A percentile compares a stretch with the other conserved stretches of the same genome.
Conservation (phyloP, 2,113 vertebrate species). For the Centrocercus urophasianus region DNA sequence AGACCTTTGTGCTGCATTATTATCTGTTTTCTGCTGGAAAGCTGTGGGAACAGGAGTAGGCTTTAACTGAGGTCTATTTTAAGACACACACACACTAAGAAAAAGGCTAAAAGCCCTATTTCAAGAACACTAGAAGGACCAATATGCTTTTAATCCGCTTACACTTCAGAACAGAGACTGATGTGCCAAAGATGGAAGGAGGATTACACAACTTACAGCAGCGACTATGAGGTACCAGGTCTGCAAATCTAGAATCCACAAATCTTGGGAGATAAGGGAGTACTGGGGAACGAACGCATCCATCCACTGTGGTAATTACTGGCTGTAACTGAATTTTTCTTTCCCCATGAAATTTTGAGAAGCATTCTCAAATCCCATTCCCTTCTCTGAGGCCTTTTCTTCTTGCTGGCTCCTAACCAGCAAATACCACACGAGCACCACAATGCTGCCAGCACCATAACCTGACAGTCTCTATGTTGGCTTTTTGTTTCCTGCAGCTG, state of each 20-base stretch:
- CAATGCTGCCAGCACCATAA: neutral
- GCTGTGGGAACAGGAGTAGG: neutral
- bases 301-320: neutral
- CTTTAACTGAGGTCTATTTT: neutral
- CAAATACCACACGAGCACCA: neutral
- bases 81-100: neutral
- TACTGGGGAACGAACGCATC: neutral
- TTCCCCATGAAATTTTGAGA: neutral
- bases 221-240: neutral
- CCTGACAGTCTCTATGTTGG: neutral
- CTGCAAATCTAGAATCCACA: neutral
- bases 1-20: neutral
- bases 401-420: neutral
- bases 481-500: neutral
- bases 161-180: neutral
- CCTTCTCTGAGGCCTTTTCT: neutral
- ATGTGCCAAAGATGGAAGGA: neutral
- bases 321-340: neutral
- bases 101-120: neutral
- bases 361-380: neutral
- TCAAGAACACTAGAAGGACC: neutral
- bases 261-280: neutral
- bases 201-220: neutral
- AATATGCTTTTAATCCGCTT: neutral
- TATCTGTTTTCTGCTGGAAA: neutral